Conservation (phyloP, 1,140 invertebrate genomes). For the Riptortus pedestris region DNA sequence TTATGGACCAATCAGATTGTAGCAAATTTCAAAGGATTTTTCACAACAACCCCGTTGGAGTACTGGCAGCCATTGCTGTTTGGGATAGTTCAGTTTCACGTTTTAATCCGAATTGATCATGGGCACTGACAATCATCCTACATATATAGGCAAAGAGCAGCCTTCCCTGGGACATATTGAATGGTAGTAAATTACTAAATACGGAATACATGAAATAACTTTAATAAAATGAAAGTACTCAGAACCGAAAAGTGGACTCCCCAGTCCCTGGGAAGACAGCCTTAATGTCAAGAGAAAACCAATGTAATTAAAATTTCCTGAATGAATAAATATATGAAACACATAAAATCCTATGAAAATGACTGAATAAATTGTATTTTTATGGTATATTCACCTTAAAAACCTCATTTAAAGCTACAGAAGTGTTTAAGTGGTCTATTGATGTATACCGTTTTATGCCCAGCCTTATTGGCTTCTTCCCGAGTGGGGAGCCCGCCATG, state of each 20-base stretch:
- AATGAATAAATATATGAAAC: background rate
- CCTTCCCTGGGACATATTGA: slow-evolving; percentile 33
- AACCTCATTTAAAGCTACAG: background rate
- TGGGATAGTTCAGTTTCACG: slow-evolving; percentile 37
- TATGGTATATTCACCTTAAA: background rate
- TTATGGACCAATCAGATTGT: slow-evolving; percentile 32
- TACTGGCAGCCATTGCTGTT: slow-evolving; percentile 44
- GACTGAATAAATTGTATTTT: background rate
- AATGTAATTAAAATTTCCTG: background rate
- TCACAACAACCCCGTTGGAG: slow-evolving; percentile 34
- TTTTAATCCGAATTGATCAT: slow-evolving; percentile 38
- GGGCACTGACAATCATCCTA: slow-evolving; percentile 35
- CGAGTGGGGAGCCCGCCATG: slow-evolving; percentile 41
- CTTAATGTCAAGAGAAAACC: slow-evolving; percentile 39
- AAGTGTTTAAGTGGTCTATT: background rate
- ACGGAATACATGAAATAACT: slow-evolving; percentile 27
- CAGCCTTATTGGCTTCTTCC: slow-evolving; percentile 41
- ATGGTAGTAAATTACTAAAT: slow-evolving; percentile 35
- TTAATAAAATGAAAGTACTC: slow-evolving; percentile 27
- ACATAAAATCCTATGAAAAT: background rate
- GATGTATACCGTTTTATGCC: slow-evolving; percentile 28
- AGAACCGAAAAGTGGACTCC: slow-evolving; percentile 33
- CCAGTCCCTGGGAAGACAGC: slow-evolving; percentile 36
- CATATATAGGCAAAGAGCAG: slow-evolving; percentile 31
- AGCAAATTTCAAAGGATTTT: slow-evolving; percentile 35